phyloP scores from a whole-genome alignment of 35 echinoderm and acorn worm species.

The Apostichopus parvimensis region DNA sequence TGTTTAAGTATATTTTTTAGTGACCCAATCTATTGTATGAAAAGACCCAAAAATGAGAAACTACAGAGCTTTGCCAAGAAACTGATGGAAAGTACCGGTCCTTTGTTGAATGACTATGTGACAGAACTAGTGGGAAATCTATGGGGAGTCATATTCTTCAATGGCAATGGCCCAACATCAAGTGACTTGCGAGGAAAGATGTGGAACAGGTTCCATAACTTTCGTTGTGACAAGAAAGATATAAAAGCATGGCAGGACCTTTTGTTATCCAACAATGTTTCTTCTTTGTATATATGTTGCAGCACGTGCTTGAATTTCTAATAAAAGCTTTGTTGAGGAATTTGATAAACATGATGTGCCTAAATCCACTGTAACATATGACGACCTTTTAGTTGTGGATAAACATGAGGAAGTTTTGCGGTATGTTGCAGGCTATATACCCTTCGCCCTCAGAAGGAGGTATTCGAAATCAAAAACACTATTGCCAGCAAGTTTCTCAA shows the following conservation, averaged over 20 bases:
- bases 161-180: no score
- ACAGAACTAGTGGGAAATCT: no score
- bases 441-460: background rate
- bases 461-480: background rate
- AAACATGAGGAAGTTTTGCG: background rate
- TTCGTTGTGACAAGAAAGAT: background rate
- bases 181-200: background rate
- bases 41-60: no score
- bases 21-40: no score
- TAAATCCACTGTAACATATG: background rate
- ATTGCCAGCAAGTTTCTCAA: no score
- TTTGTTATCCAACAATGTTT: no score
- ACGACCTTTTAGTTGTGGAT: background rate
- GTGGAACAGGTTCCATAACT: conserved; percentile 3
- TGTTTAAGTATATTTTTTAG: no score
- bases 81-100: no score
- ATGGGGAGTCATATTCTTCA: no score
- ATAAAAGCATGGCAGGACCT: background rate
- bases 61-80: no score
- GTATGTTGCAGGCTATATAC: conserved; percentile 13
- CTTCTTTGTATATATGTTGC: no score
- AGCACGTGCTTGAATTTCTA: background rate
- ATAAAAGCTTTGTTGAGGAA: background rate
- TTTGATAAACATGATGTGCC: background rate
- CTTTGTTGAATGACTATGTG: no score